Evolutionary conservation across 2,888 invertebrate species (phyloP).

Genomic region (Syrista parreyssii): DNA sequence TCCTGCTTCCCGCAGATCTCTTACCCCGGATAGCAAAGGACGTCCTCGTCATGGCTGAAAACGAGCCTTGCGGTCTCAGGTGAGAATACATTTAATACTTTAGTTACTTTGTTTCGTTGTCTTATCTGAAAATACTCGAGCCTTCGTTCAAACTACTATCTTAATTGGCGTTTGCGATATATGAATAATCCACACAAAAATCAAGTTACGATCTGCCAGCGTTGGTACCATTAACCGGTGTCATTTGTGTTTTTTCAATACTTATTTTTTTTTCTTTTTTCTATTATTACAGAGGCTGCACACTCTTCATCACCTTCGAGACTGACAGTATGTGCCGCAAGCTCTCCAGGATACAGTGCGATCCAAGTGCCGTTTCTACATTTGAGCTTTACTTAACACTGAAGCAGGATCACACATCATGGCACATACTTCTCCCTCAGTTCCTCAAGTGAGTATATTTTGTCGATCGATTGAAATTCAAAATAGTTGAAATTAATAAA

Average conservation of each 20-base stretch:
- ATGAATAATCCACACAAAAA: neutral
- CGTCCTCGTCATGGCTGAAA: constrained; percentile 84
- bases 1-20: constrained; percentile 85
- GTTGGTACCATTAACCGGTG: neutral
- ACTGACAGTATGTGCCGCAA: constrained; percentile 77
- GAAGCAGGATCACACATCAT: constrained; percentile 86
- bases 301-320: constrained; percentile 86
- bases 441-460: constrained; percentile 83
- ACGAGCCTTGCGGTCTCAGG: constrained; percentile 89
- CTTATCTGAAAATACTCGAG: neutral
- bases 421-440: constrained; percentile 89
- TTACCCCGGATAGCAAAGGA: constrained; percentile 83
- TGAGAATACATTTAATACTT: constrained; percentile 31
- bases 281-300: constrained; percentile 74
- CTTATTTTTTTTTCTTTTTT: constrained; percentile 18
- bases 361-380: constrained; percentile 88
- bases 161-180: neutral
- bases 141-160: too few species aligned
- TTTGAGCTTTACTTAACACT: constrained; percentile 91
- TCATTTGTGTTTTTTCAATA: neutral
- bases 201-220: neutral
- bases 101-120: neutral
- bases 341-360: constrained; percentile 86
- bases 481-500: constrained; percentile 9
- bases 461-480: neutral